Evolutionary conservation across 1,140 invertebrate genomes (phyloP), one percentile per base, ranked within the genome.

Genomic region (Nylanderia fulva): DNA sequence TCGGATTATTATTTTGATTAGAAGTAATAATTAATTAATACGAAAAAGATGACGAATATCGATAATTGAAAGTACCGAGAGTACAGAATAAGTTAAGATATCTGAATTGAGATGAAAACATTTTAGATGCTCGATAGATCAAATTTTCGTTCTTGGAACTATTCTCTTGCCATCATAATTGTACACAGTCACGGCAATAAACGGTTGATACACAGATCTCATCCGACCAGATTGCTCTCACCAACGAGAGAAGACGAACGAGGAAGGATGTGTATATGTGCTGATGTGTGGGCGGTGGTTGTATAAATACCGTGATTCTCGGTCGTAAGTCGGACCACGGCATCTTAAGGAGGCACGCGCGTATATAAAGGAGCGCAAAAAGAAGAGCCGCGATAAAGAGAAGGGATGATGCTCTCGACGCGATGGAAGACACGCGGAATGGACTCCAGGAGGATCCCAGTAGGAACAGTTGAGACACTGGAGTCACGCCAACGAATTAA

Each of bases 251-350:
- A 79, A 77, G 74, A 84, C 33, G 84, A 58, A 77, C 85, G 85
- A 89, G 71, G 60, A 74, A 18, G 75, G 42, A 42, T 56, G 77
- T 7, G 33, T 42, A 45, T 64, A 42, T 72, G 77, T 71, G 63
- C 64, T 33, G 45, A 75, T 64, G 88, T 61, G 88, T 90, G 85
- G 88, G 88, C 88, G 88, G 68, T n/a, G n/a, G 82, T 80, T 89
- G 75, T 90, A 90, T 90, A 90, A 90, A 90, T 90, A 90, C 66
- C 75, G 66, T 80, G 85, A 68, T 56, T 83, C 87, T 72, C 58
- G 66, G 63, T 83, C 87, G 75, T 85, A 82, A 88, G 86, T 89
- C 85, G 84, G 72, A 64, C 61, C 80, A 27, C 54, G 33, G 76
- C 36, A 39, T 75, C 75, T 84, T 36, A 75, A 71, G 85, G 63